These are phyloP conservation scores for Coecobrya sp. DNA, from an alignment of 2,888 invertebrate species.

Conservation along the genomic window DNA sequence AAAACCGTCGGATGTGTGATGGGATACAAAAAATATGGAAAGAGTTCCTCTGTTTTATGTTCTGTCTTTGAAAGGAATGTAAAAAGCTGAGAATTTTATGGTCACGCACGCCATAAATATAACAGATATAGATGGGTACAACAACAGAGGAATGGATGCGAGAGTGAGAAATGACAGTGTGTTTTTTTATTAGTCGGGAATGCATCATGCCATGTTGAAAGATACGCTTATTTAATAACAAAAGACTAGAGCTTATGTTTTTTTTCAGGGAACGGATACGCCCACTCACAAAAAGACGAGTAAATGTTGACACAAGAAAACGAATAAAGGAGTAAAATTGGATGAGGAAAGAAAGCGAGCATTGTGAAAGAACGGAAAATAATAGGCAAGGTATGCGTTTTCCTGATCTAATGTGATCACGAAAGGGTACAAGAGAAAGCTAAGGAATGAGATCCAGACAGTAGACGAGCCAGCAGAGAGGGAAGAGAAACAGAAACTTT, in stretches of 20 bases:
- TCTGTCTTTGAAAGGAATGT: not conserved
- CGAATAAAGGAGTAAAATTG: constrained; percentile 11
- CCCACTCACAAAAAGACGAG: constrained; percentile 13
- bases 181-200: not conserved
- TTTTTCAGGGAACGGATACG: not conserved
- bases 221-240: constrained; percentile 9
- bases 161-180: not conserved
- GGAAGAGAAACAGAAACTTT: constrained; percentile 51
- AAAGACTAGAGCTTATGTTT: constrained; percentile 8
- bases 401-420: constrained; percentile 22
- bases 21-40: constrained; percentile 14
- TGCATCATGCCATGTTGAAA: not conserved
- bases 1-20: constrained; percentile 16
- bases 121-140: not conserved
- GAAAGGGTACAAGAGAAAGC: not conserved
- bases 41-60: constrained; percentile 4
- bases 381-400: constrained; percentile 39
- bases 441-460: not conserved
- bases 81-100: constrained; percentile 41
- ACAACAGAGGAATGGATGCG: not conserved
- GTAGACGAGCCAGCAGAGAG: no score
- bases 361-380: constrained; percentile 39
- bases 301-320: constrained; percentile 50
- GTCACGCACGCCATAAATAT: constrained; percentile 43
- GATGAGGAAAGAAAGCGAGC: constrained; percentile 37